Conservation (phyloP, 1,140 invertebrate species). For the Lepidurus arcticus region DNA sequence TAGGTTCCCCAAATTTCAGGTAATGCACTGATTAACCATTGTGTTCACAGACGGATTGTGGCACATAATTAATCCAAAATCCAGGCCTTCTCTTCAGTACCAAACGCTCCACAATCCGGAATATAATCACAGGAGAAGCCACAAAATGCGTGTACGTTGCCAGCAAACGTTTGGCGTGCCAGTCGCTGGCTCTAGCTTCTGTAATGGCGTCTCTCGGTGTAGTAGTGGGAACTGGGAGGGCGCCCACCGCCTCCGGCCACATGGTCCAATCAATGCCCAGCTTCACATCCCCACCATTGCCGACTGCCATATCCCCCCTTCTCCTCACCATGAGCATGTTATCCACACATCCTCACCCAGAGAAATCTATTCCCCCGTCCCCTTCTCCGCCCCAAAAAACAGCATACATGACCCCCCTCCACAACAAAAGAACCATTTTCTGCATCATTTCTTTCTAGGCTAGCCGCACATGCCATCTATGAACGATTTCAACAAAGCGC, state of each 20-base stretch:
- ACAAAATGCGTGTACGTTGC: constrained; percentile 21
- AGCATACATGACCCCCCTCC: background rate
- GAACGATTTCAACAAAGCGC: background rate
- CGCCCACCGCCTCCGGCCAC: background rate
- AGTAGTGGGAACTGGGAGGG: background rate
- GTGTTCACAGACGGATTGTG: too few relatives aligned
- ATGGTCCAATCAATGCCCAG: constrained; percentile 14
- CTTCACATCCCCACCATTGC: background rate
- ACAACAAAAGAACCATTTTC: background rate
- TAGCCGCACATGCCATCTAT: background rate
- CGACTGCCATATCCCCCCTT: background rate
- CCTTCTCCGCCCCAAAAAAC: constrained; percentile 17
- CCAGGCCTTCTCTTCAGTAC: too few relatives aligned
- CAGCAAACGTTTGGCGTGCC: constrained; percentile 17
- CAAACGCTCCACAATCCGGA: background rate
- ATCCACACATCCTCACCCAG: constrained; percentile 26
- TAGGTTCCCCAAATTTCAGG: too few relatives aligned
- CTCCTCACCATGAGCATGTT: background rate
- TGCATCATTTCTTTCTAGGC: background rate
- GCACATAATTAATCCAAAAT: too few relatives aligned
- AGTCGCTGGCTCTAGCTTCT: constrained; percentile 20
- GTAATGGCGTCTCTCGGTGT: constrained; percentile 8
- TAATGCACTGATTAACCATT: too few relatives aligned
- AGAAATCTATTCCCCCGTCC: constrained; percentile 21
- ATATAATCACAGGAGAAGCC: constrained; percentile 2